These are phyloP conservation scores for Danio choprae DNA, from an alignment of 2,797 vertebrate genomes.

Conservation along the genomic window DNA sequence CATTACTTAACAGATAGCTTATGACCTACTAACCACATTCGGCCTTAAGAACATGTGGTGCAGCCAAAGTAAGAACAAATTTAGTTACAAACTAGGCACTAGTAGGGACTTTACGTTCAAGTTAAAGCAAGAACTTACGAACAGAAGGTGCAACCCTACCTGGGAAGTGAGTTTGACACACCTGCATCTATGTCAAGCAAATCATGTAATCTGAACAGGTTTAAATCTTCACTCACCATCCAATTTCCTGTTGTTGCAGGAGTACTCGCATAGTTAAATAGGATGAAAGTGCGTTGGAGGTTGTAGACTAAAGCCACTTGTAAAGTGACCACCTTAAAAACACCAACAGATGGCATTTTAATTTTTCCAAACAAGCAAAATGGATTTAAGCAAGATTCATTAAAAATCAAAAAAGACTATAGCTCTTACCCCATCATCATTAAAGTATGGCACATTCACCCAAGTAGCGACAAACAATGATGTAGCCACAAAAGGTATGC, in stretches of 20 bases:
- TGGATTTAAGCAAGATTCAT: no score
- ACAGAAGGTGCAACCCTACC: no score
- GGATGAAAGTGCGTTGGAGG: not conserved
- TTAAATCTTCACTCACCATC: constrained; percentile 8
- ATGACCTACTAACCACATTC: no score
- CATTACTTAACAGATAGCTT: no score
- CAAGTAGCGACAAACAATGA: constrained; percentile 47
- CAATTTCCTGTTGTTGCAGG: not conserved
- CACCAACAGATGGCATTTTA: not conserved
- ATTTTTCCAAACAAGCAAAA: not conserved
- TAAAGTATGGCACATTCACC: not conserved
- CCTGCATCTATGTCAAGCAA: no score
- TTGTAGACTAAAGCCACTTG: constrained; percentile 23
- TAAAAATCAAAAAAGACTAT: not conserved
- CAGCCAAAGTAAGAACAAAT: no score
- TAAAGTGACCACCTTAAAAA: not conserved
- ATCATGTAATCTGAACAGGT: no score
- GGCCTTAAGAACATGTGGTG: no score
- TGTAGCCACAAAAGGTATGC: not conserved
- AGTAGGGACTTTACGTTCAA: not conserved
- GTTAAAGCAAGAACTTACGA: no score
- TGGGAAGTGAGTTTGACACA: no score
- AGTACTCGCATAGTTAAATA: constrained; percentile 15
- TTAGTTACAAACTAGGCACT: no score
- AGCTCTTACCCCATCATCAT: constrained; percentile 6